Conservation (phyloP, 2,113 vertebrate genomes). For the Vanacampus margaritifer region DNA sequence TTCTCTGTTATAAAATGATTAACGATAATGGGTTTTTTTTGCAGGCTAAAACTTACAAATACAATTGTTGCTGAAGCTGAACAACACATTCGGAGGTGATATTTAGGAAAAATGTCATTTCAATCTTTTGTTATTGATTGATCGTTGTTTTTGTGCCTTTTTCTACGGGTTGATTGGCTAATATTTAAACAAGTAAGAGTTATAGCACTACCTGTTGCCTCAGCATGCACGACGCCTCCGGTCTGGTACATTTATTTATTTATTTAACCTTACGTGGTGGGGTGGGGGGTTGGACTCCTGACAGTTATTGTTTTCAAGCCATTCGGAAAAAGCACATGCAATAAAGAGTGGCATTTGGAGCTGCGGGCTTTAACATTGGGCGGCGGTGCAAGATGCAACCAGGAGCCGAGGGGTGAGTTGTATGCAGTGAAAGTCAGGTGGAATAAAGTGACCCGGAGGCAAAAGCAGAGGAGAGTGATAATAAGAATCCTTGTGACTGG, state of each 20-base stretch:
- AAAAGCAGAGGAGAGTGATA: conserved; percentile 50
- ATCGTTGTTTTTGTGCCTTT: background rate
- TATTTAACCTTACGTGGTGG: background rate
- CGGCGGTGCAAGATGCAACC: conserved; percentile 18
- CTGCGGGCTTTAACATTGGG: conserved; percentile 18
- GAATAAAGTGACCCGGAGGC: conserved; percentile 55
- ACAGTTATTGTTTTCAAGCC: conserved; percentile 9
- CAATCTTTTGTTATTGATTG: background rate
- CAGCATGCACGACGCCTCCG: background rate
- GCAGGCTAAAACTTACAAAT: too few species aligned
- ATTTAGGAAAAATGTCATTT: background rate
- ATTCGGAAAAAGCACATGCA: conserved; percentile 6
- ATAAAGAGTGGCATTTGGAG: conserved; percentile 42
- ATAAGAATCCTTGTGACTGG: conserved; percentile 66
- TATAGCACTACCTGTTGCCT: background rate
- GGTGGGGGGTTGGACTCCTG: background rate
- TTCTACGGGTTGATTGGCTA: background rate
- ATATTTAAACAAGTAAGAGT: background rate
- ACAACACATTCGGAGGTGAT: background rate
- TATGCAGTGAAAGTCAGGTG: conserved; percentile 48
- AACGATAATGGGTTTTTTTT: too few species aligned
- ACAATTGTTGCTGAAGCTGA: too few species aligned
- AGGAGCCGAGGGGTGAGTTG: conserved; percentile 36
- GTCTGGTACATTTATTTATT: background rate
- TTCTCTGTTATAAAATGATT: too few species aligned